These are phyloP conservation scores for Tachyglossus aculeatus DNA, from an alignment of 2,797 vertebrate species.

Conservation along the genomic window DNA sequence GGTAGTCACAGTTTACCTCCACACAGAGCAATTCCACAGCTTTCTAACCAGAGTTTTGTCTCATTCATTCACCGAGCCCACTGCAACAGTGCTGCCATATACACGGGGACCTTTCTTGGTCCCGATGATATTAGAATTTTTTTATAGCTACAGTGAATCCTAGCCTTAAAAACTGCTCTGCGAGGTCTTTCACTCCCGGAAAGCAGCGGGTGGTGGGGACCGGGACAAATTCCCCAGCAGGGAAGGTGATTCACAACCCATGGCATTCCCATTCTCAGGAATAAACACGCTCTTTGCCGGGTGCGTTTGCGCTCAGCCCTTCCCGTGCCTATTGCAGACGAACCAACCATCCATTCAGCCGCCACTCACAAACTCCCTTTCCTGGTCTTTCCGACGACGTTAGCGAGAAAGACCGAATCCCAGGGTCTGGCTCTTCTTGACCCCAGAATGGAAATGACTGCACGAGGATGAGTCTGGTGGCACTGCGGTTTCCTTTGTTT, in stretches of 20 bases:
- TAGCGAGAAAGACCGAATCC: neutral
- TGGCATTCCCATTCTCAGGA: conserved; percentile 64
- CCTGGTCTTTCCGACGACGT: conserved; percentile 30
- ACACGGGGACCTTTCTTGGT: conserved; percentile 14
- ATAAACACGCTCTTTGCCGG: neutral
- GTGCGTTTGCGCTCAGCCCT: neutral
- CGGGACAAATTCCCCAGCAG: neutral
- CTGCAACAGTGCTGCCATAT: conserved; percentile 19
- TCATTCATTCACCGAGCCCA: fast-evolving
- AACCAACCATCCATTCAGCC: conserved; percentile 15
- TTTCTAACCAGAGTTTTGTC: neutral
- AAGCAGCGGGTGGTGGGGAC: neutral
- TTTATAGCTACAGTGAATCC: conserved; percentile 46
- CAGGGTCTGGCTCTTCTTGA: neutral
- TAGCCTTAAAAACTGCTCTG: conserved; percentile 68
- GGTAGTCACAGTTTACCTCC: neutral
- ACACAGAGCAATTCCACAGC: neutral
- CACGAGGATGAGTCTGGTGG: neutral
- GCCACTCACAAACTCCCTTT: conserved; percentile 1
- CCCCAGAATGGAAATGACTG: conserved; percentile 7
- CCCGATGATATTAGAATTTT: conserved; percentile 39
- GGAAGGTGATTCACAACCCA: conserved; percentile 13
- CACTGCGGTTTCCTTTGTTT: neutral
- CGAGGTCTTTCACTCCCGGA: conserved; percentile 20
- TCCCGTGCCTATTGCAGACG: conserved; percentile 27